These are phyloP conservation scores for Neoarius graeffei DNA, from an alignment of 2,113 vertebrate genomes.

Conservation along the genomic window DNA sequence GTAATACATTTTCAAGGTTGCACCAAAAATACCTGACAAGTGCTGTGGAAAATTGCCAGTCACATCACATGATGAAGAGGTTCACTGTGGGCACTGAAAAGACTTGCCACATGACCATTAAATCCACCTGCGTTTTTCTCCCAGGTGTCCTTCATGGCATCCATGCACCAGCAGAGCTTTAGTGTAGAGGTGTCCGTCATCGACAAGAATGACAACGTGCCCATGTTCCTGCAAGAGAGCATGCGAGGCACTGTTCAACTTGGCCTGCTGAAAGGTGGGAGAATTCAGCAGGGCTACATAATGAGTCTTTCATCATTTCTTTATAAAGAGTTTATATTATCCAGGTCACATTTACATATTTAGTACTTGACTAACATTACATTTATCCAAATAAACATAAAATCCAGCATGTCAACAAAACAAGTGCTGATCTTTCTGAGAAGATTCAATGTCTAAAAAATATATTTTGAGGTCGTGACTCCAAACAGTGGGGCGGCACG, in stretches of 20 bases:
- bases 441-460: neutral
- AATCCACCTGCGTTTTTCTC: constrained; percentile 36
- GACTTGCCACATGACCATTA: constrained; percentile 30
- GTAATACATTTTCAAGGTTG: neutral
- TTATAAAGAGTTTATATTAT: neutral
- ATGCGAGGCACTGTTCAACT: constrained; percentile 76
- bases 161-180: constrained; percentile 68
- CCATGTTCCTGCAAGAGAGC: constrained; percentile 68
- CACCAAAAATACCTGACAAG: constrained; percentile 22
- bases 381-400: neutral
- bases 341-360: neutral
- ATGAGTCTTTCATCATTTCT: neutral
- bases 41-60: neutral
- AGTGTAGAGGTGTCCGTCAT: constrained; percentile 71
- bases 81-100: constrained; percentile 7
- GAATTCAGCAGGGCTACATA: neutral
- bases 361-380: neutral
- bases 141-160: constrained; percentile 70
- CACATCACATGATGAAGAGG: neutral
- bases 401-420: neutral
- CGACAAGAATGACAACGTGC: constrained; percentile 78
- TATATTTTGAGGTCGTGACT: neutral
- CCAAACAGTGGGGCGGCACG: too few relatives aligned
- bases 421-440: neutral
- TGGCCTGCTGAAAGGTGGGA: constrained; percentile 71